These are phyloP conservation scores for Sander lucioperca DNA, from an alignment of 2,113 vertebrate genomes.

Conservation along the genomic window DNA sequence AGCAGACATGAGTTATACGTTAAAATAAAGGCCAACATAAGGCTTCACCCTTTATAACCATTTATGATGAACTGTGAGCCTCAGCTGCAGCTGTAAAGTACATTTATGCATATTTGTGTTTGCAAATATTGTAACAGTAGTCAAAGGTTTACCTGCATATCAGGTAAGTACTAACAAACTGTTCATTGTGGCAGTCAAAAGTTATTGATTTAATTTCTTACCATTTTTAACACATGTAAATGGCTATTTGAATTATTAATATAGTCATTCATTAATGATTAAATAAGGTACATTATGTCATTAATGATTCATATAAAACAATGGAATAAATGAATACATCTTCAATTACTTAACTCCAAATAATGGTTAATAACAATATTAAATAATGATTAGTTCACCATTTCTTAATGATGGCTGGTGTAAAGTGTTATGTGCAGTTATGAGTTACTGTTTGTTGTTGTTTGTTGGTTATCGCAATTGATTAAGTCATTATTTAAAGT, in stretches of 20 bases:
- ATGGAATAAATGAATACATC: not conserved
- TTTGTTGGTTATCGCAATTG: constrained; percentile 28
- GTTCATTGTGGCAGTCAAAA: not conserved
- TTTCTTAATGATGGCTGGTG: constrained; percentile 25
- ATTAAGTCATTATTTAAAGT: constrained; percentile 14
- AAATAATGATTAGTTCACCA: constrained; percentile 70
- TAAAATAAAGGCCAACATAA: not conserved
- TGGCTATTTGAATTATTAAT: not conserved
- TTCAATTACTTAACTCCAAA: not conserved
- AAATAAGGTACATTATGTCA: not conserved
- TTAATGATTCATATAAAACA: constrained; percentile 7
- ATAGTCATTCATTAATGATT: not conserved
- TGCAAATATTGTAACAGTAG: not conserved
- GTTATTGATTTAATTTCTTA: not conserved
- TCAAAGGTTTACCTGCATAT: not conserved
- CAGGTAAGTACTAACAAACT: not conserved
- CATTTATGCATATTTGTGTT: not conserved
- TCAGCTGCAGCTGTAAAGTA: not conserved
- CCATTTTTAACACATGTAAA: not conserved
- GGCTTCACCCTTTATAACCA: not conserved
- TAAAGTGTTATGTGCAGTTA: constrained; percentile 18
- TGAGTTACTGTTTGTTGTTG: not conserved
- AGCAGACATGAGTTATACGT: not conserved
- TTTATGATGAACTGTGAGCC: constrained; percentile 2
- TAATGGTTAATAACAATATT: constrained; percentile 28